Conservation (phyloP, 2,113 vertebrate genomes). For the Hylia prasina region DNA sequence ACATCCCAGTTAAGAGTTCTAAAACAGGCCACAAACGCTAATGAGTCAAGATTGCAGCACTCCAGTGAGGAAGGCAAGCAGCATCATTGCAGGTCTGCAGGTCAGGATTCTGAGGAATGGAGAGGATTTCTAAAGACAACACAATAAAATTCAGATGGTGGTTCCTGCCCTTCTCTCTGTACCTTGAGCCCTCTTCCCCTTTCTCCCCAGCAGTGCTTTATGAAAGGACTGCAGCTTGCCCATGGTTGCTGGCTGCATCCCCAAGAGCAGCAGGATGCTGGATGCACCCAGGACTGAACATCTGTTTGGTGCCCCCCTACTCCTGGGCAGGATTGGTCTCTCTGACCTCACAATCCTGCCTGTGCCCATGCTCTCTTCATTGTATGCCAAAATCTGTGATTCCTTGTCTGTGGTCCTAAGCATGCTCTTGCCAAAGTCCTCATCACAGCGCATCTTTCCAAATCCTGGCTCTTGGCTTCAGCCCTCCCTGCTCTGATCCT, state of each 20-base stretch:
- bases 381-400: not conserved
- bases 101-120: not conserved
- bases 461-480: not conserved
- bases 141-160: not conserved
- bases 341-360: not conserved
- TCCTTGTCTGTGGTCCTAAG: not conserved
- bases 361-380: rapidly evolving
- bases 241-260: not conserved
- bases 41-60: rapidly evolving
- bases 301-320: rapidly evolving
- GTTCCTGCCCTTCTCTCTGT: not conserved
- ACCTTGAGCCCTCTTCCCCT: rapidly evolving
- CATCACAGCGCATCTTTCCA: rapidly evolving
- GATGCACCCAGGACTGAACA: not conserved
- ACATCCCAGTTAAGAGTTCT: not conserved
- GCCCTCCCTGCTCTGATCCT: rapidly evolving
- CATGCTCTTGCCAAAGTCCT: not conserved
- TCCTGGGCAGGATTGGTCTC: not conserved
- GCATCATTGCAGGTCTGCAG: not conserved
- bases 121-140: not conserved
- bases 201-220: not conserved
- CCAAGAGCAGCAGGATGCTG: rapidly evolving
- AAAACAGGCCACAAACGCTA: not conserved
- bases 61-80: not conserved
- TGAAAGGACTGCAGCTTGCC: not conserved